Evolutionary conservation across 1,140 invertebrate genomes (phyloP).

Genomic region (Lucilia sericata): DNA sequence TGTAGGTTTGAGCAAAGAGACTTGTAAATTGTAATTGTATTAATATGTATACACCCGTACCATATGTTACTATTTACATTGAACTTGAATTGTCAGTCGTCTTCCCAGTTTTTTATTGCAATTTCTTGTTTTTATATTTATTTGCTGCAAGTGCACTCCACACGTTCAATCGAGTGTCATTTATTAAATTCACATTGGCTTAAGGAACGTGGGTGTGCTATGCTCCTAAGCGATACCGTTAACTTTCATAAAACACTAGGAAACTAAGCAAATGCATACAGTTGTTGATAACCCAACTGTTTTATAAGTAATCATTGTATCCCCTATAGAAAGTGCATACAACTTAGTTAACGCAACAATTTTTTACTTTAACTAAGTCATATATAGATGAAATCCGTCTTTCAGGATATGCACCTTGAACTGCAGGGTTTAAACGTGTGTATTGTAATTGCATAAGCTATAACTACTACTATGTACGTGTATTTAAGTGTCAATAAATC

Average conservation of each 20-base stretch:
- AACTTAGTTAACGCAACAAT: too few relatives aligned
- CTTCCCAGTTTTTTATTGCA: neutral
- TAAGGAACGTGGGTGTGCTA: neutral
- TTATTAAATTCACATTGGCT: neutral
- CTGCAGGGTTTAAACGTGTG: too few relatives aligned
- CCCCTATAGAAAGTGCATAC: too few relatives aligned
- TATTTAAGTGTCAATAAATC: constrained; percentile 25
- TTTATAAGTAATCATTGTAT: too few relatives aligned
- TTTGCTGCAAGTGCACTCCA: constrained; percentile 19
- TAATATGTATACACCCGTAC: neutral
- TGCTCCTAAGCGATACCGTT: neutral
- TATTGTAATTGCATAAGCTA: too few relatives aligned
- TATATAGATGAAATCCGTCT: too few relatives aligned
- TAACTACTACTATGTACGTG: neutral
- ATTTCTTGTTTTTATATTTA: neutral
- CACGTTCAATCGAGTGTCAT: neutral
- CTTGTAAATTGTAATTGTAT: neutral
- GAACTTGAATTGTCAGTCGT: constrained; percentile 24
- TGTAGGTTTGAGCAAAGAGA: too few relatives aligned
- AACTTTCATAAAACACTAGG: neutral
- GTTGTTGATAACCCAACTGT: too few relatives aligned
- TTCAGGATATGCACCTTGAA: too few relatives aligned
- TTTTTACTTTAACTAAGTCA: too few relatives aligned
- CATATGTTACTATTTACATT: constrained; percentile 31
- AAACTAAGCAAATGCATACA: too few relatives aligned